Percentiles rank a stretch among this genome's conserved stretches.
Evolutionary conservation across 2,113 vertebrate genomes (phyloP).

Genomic region (Callocephalon fimbriatum): DNA sequence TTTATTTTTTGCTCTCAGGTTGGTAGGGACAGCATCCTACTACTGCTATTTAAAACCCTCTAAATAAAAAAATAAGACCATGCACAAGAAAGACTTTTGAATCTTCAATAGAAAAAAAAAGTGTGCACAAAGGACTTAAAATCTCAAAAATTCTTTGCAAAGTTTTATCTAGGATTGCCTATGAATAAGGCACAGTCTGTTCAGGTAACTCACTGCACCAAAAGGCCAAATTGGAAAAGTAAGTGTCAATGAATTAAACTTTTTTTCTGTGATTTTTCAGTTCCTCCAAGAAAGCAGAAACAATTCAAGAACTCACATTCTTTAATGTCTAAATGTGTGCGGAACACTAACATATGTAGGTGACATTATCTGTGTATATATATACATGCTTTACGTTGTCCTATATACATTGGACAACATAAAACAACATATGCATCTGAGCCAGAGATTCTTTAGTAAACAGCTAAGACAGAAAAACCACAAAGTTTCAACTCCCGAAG

Average conservation of each 20-base stretch:
- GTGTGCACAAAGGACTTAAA: not conserved
- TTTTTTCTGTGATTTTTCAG: not conserved
- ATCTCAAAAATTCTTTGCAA: not conserved
- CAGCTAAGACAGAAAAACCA: not conserved
- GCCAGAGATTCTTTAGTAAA: not conserved
- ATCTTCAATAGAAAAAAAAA: not conserved
- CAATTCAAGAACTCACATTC: not conserved
- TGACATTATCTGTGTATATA: fast-evolving
- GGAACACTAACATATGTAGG: not conserved
- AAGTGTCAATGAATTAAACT: not conserved
- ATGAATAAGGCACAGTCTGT: not conserved
- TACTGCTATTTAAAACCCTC: not conserved
- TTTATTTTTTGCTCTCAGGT: not conserved
- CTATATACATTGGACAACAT: not conserved
- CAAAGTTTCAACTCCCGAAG: not conserved
- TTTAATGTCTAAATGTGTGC: not conserved
- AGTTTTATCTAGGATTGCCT: not conserved
- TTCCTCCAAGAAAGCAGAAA: not conserved
- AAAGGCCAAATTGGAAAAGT: not conserved
- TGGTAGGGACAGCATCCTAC: not conserved
- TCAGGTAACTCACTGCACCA: not conserved
- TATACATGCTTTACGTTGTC: not conserved
- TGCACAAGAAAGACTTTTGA: not conserved
- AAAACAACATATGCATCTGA: not conserved
- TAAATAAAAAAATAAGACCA: not conserved